Evolutionary conservation across 1,140 invertebrate genomes (phyloP).

Genomic region (Anastrepha obliqua): DNA sequence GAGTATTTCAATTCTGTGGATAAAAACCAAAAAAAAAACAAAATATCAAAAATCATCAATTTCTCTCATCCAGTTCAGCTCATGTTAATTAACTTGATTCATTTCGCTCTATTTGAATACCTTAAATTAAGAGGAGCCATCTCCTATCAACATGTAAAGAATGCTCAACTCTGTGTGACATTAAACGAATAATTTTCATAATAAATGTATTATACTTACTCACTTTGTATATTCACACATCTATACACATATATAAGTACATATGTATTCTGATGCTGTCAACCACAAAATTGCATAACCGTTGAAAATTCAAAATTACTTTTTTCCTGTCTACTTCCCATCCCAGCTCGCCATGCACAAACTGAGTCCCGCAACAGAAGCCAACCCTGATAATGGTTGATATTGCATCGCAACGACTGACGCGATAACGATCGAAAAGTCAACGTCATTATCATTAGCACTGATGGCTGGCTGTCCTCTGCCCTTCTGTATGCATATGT

Average conservation of each 20-base stretch:
- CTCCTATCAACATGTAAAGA: no score
- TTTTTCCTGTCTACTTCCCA: background rate
- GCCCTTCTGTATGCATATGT: background rate
- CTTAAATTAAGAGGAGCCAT: no score
- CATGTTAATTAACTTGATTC: no score
- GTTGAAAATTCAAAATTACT: conserved; percentile 40
- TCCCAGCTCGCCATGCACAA: background rate
- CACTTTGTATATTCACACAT: background rate
- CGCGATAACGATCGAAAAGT: conserved; percentile 27
- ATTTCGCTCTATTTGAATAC: no score
- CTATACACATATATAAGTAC: background rate
- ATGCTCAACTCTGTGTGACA: no score
- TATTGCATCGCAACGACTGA: conserved; percentile 18
- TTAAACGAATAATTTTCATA: no score
- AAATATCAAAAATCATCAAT: no score
- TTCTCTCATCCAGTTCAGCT: no score
- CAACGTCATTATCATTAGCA: conserved; percentile 36
- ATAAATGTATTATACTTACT: no score
- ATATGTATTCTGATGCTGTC: background rate
- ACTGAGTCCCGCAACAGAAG: background rate
- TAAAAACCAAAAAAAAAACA: no score
- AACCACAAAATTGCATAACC: conserved; percentile 51
- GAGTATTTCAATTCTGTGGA: no score
- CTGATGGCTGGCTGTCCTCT: background rate
- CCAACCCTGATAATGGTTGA: background rate